Percentiles rank a stretch among this genome's conserved stretches.
Evolutionary conservation across 2,797 vertebrate genomes (phyloP).

Genomic region (Calcarius lapponicus): DNA sequence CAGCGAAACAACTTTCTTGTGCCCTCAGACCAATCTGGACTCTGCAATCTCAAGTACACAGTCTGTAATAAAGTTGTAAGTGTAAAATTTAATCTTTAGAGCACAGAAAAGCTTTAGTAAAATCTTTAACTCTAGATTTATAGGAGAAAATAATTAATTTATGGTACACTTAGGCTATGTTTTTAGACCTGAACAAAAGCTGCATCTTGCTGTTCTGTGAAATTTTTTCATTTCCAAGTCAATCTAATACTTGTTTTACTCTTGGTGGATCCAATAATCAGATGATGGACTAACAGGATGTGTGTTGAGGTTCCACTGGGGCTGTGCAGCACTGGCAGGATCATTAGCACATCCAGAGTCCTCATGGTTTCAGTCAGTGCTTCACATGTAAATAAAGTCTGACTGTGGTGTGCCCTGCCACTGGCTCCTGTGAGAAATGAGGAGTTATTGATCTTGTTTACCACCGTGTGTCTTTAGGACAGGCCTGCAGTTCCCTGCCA

Average conservation of each 20-base stretch:
- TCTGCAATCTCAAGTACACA: background rate
- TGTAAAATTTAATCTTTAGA: background rate
- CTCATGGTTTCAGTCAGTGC: background rate
- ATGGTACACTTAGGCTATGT: background rate
- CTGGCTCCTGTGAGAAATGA: background rate
- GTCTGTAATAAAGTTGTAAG: background rate
- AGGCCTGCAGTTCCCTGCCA: constrained; percentile 6
- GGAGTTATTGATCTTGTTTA: constrained; percentile 16
- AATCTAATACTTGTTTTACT: background rate
- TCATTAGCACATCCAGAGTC: background rate
- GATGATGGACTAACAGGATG: background rate
- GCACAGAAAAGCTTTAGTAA: background rate
- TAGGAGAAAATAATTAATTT: background rate
- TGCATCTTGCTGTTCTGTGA: background rate
- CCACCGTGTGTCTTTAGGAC: background rate
- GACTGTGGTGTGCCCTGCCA: background rate
- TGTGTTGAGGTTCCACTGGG: background rate
- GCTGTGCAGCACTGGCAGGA: background rate
- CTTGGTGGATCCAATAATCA: background rate
- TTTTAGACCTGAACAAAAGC: background rate
- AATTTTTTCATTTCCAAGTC: background rate
- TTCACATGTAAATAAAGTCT: background rate
- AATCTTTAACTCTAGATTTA: background rate
- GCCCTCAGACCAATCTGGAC: background rate
- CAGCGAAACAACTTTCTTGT: background rate